Percentiles rank a stretch among this genome's conserved stretches.
Conservation (phyloP, 2,113 vertebrate species). For the Stigmatopora argus region DNA sequence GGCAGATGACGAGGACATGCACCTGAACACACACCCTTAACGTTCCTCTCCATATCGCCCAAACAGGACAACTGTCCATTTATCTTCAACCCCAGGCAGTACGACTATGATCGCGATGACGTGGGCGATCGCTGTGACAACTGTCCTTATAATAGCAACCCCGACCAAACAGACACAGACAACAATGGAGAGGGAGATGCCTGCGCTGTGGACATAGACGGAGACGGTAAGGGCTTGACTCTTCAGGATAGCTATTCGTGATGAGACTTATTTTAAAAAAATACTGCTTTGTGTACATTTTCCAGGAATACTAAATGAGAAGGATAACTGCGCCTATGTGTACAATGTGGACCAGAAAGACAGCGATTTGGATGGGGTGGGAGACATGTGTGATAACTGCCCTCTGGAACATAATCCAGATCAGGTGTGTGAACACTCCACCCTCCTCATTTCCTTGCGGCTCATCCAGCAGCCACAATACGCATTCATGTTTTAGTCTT, state of each 20-base stretch:
- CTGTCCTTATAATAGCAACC: constrained; percentile 96
- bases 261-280: neutral
- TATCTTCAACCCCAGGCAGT: constrained; percentile 94
- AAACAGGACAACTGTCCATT: constrained; percentile 95
- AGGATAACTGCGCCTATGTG: constrained; percentile 92
- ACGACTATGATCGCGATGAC: constrained; percentile 94
- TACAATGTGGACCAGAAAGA: constrained; percentile 97
- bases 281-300: neutral
- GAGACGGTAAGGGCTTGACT: constrained; percentile 78
- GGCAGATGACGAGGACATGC: constrained; percentile 31
- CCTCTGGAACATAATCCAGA: constrained; percentile 97
- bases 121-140: constrained; percentile 98
- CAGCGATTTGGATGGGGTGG: constrained; percentile 92
- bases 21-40: constrained; percentile 30
- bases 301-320: constrained; percentile 90
- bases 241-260: neutral
- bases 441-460: constrained; percentile 39
- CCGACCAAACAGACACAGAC: constrained; percentile 95
- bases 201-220: constrained; percentile 93
- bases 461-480: constrained; percentile 43
- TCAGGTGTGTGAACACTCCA: constrained; percentile 75
- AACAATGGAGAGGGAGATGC: constrained; percentile 94
- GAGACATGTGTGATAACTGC: constrained; percentile 98
- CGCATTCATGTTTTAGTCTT: constrained; percentile 36
- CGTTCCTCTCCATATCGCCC: constrained; percentile 16